Evolutionary conservation across 2,113 vertebrate genomes (phyloP).

Genomic region (Crocuta crocuta): DNA sequence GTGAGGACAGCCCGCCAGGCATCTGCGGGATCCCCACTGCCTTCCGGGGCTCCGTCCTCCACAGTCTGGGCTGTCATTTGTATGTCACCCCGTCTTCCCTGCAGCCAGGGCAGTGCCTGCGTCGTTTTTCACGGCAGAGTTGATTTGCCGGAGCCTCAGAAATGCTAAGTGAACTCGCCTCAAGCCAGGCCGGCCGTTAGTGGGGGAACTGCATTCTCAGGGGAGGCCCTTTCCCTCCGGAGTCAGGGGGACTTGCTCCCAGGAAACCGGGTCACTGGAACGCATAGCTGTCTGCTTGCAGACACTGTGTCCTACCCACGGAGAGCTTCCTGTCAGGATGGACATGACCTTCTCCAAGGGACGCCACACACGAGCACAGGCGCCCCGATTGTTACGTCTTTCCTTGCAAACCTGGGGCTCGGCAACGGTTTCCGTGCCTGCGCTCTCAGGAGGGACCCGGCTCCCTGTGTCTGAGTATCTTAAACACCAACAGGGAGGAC

Average conservation of each 20-base stretch:
- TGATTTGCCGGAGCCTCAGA: not conserved
- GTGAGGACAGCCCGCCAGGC: not conserved
- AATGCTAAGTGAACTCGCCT: not conserved
- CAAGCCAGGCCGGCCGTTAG: not conserved
- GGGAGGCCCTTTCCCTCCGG: not conserved
- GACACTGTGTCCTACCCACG: rapidly evolving
- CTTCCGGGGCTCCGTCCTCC: not conserved
- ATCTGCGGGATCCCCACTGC: not conserved
- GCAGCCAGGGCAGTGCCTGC: too few species aligned
- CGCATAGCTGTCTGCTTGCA: too few species aligned
- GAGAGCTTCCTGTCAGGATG: not conserved
- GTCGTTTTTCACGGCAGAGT: not conserved
- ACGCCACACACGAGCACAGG: not conserved
- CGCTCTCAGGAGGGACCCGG: rapidly evolving
- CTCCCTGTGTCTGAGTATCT: not conserved
- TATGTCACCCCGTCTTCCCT: not conserved
- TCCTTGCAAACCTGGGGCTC: not conserved
- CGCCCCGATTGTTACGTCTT: not conserved
- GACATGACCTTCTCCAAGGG: not conserved
- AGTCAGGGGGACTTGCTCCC: not conserved
- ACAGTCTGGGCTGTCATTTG: rapidly evolving
- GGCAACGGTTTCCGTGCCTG: not conserved
- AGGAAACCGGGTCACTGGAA: not conserved
- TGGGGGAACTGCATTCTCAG: rapidly evolving
- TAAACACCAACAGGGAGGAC: not conserved